Evolutionary conservation across 1,140 invertebrate genomes (phyloP).

Genomic region (Mactra quadrangularis): DNA sequence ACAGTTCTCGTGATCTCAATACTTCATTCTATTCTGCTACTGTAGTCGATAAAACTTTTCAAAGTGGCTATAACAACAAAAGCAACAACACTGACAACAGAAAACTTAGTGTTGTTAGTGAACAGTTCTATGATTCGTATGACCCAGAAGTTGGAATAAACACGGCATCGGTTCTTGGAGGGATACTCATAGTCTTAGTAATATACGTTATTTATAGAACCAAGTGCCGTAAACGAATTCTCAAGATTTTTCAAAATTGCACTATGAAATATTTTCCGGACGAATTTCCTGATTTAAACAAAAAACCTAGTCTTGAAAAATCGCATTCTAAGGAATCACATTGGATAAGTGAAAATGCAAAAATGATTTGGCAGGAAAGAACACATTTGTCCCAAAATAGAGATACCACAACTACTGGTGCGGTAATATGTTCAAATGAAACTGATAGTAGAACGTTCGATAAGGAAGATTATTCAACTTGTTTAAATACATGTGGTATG

Average conservation of each 20-base stretch:
- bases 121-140: conserved; percentile 74
- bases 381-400: conserved; percentile 18
- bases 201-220: conserved; percentile 73
- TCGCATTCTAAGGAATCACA: background rate
- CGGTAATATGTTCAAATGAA: background rate
- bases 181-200: conserved; percentile 71
- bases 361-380: conserved; percentile 51
- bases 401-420: background rate
- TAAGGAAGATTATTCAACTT: background rate
- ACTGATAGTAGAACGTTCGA: background rate
- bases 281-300: conserved; percentile 5
- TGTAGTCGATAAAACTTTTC: background rate
- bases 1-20: background rate
- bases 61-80: background rate
- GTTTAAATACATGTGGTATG: conserved; percentile 1
- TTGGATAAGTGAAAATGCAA: conserved; percentile 37
- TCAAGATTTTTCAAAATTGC: conserved; percentile 27
- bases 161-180: conserved; percentile 72
- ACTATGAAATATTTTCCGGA: conserved; percentile 57
- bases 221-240: conserved; percentile 66
- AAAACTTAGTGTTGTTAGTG: no score
- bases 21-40: background rate
- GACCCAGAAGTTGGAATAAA: conserved; percentile 73
- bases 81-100: conserved; percentile 21
- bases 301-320: background rate